These are phyloP conservation scores for Danio kyathit DNA, from an alignment of 2,797 vertebrate species.

Conservation along the genomic window DNA sequence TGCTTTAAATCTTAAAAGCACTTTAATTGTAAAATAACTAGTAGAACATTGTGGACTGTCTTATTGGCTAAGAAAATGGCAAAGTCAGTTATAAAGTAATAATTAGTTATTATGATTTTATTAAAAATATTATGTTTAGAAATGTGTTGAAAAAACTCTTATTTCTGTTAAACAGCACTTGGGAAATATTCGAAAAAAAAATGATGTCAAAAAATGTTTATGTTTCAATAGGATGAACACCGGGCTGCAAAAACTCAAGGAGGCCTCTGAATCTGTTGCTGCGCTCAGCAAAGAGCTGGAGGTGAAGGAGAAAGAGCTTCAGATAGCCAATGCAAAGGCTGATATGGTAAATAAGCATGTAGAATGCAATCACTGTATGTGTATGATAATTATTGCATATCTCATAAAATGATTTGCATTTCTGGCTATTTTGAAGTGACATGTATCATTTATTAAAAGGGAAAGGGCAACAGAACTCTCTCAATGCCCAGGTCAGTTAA, in stretches of 20 bases:
- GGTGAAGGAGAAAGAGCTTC: slow-evolving; percentile 92
- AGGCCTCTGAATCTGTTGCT: slow-evolving; percentile 92
- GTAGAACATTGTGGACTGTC: too few relatives aligned
- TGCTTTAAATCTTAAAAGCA: too few relatives aligned
- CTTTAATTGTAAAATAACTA: too few relatives aligned
- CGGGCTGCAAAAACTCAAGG: slow-evolving; percentile 93
- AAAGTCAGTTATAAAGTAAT: too few relatives aligned
- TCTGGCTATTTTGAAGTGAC: background rate
- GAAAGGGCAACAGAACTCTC: background rate
- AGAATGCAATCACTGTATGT: background rate
- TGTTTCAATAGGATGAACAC: slow-evolving; percentile 90
- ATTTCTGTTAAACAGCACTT: too few relatives aligned
- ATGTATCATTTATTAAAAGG: background rate
- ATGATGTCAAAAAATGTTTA: too few relatives aligned
- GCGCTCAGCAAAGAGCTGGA: slow-evolving; percentile 91
- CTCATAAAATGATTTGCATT: background rate
- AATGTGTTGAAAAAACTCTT: too few relatives aligned
- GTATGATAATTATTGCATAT: background rate
- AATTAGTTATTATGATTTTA: too few relatives aligned
- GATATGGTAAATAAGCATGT: slow-evolving; percentile 83
- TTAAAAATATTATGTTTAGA: too few relatives aligned
- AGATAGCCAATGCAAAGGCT: slow-evolving; percentile 92
- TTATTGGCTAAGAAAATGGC: too few relatives aligned
- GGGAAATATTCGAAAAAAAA: too few relatives aligned
- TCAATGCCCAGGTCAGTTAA: background rate